Evolutionary conservation across 2,888 invertebrate genomes (phyloP).

Genomic region (Macrophya annulata): DNA sequence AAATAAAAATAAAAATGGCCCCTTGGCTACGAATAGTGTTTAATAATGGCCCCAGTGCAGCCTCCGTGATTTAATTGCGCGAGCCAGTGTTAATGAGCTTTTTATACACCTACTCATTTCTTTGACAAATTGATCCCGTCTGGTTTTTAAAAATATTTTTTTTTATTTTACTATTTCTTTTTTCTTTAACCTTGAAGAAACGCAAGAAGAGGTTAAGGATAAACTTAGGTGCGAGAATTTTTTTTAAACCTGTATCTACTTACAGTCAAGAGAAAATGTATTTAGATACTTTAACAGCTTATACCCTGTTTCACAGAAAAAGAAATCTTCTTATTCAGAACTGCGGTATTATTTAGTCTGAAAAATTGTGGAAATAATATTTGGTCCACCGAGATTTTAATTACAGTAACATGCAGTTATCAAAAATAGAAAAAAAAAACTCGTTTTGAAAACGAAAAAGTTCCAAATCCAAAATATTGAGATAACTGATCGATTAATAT

Average conservation of each 20-base stretch:
- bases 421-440: neutral
- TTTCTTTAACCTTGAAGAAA: neutral
- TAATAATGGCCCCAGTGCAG: constrained; percentile 26
- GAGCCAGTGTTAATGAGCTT: constrained; percentile 31
- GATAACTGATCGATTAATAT: neutral
- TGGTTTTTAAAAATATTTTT: neutral
- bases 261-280: neutral
- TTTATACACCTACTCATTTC: constrained; percentile 35
- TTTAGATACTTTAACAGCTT: neutral
- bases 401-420: neutral
- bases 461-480: neutral
- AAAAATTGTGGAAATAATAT: neutral
- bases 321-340: neutral
- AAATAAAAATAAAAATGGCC: constrained; percentile 38
- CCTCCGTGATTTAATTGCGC: constrained; percentile 22
- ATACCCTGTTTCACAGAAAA: neutral
- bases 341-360: neutral
- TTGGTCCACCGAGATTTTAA: neutral
- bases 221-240: neutral
- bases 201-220: neutral
- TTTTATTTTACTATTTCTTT: neutral
- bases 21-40: constrained; percentile 25
- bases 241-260: neutral
- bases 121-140: constrained; percentile 35
- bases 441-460: neutral